Base-by-base conservation (phyloP, 1,140 invertebrate genomes). In the Panonychus citri region DNA sequence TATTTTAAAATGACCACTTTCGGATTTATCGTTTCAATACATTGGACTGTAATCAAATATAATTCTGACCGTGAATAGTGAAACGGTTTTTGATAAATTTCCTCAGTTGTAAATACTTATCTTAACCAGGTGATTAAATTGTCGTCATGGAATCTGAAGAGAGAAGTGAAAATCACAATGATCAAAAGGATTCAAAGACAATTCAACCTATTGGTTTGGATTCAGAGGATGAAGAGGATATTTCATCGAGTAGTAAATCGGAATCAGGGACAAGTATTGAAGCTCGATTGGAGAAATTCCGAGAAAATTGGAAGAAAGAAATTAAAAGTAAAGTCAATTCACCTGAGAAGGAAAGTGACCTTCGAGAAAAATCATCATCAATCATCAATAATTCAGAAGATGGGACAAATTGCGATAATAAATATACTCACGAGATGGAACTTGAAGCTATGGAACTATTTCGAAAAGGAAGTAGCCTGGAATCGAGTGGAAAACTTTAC, bases 391-490 rank as follows among this genome's bases (percentile, higher is more conserved):
- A 46, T n/a, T 46, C 43, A 7, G 8, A n/a, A 0, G 8, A 46
- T 1, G 19, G 21, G n/a, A 42, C 63, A 63, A 27, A 54, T 68
- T 67, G 66, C 67, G 21, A 24, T 46, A n/a, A n/a, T 19, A 7
- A 7, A 21, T 1, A 4, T 62, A 62, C 42, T 56, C 55, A n/a
- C 61, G 43, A 46, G 10, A n/a, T 56, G 5, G 55, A 57, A 15
- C 8, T n/a, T 1, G 25, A 57, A 30, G 57, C 57, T 10, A 56
- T 19, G 12, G 7, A 34, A 24, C 21, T 54, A 28, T 71, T 69
- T 60, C 42, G 69, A 39, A 61, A 64, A 55, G 69, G 68, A 27
- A 62, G 66, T 39, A 59, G 66, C 37, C 59, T 66, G 3, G 69
- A 71, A 50, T 62, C 66, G 53, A 55, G 59, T 53, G 67, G 67